phyloP scores from a whole-genome alignment of 2,888 invertebrate species.

The Agrilus cyanescens region DNA sequence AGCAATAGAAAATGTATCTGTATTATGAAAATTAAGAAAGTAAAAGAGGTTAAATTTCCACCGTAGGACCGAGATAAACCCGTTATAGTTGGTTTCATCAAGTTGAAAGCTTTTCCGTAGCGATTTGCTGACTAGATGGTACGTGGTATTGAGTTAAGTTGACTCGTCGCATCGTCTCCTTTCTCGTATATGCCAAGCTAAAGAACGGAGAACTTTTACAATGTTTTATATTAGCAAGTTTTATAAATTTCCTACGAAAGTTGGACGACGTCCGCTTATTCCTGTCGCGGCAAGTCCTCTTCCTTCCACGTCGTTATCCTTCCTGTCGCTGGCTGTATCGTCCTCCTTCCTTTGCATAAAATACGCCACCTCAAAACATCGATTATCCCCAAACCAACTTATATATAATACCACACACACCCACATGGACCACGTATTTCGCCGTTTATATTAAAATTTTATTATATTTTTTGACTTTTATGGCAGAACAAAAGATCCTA shows the following conservation, averaged over 20 bases:
- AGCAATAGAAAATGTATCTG: too few species aligned
- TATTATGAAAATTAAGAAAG: too few species aligned
- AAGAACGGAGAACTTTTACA: conserved; percentile 30
- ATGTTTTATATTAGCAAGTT: conserved; percentile 33
- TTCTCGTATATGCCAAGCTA: conserved; percentile 14
- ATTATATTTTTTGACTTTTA: conserved; percentile 34
- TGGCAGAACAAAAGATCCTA: conserved; percentile 14
- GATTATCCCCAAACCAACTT: conserved; percentile 20
- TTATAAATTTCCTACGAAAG: conserved; percentile 33
- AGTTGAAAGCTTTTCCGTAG: too few species aligned
- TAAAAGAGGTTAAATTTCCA: too few species aligned
- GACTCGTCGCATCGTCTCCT: conserved; percentile 15
- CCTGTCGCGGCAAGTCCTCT: not conserved
- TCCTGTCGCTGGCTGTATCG: conserved; percentile 13
- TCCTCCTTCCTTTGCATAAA: conserved; percentile 31
- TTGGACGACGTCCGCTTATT: conserved; percentile 27
- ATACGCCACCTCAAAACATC: conserved; percentile 26
- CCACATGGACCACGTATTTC: conserved; percentile 32
- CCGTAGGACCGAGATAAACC: too few species aligned
- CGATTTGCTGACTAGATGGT: too few species aligned
- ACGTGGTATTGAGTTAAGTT: too few species aligned
- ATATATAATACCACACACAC: conserved; percentile 16
- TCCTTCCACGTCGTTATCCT: not conserved
- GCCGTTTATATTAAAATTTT: conserved; percentile 36
- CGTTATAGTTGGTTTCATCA: too few species aligned